phyloP scores from a whole-genome alignment of 1,140 invertebrate genomes.

The Ceratosolen fusciceps region DNA sequence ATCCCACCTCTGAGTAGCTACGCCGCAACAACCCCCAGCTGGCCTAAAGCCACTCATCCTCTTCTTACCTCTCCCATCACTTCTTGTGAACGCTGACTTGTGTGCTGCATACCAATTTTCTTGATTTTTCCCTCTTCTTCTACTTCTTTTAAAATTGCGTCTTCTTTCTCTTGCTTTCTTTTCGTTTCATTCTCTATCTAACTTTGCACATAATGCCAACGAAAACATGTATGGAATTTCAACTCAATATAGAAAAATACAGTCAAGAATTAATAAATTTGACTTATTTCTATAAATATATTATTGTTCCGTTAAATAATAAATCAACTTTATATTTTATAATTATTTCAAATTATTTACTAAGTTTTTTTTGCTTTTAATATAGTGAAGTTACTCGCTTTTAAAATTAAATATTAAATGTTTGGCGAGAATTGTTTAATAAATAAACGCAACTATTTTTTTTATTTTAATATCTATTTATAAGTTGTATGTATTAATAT shows the following conservation, averaged over 20 bases:
- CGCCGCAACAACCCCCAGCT: slow-evolving; percentile 64
- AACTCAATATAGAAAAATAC: slow-evolving; percentile 10
- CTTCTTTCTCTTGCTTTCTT: slow-evolving; percentile 31
- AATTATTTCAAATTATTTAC: not conserved
- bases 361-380: too few relatives aligned
- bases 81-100: slow-evolving; percentile 64
- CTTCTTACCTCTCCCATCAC: slow-evolving; percentile 60
- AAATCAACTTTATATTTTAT: not conserved
- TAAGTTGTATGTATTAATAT: too few relatives aligned
- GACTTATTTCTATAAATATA: not conserved
- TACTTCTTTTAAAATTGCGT: not conserved
- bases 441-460: too few relatives aligned
- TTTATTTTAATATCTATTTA: too few relatives aligned
- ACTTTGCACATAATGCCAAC: slow-evolving; percentile 57
- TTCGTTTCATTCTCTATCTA: slow-evolving; percentile 58
- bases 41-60: slow-evolving; percentile 62
- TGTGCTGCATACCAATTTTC: slow-evolving; percentile 73
- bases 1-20: slow-evolving; percentile 62
- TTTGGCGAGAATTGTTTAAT: too few relatives aligned
- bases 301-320: not conserved
- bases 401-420: too few relatives aligned
- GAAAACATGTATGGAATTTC: not conserved
- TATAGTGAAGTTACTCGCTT: too few relatives aligned
- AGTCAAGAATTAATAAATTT: slow-evolving; percentile 12
- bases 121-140: slow-evolving; percentile 65